Evolutionary conservation across 2,797 vertebrate genomes (phyloP).

Genomic region (Intellagama lesueurii): DNA sequence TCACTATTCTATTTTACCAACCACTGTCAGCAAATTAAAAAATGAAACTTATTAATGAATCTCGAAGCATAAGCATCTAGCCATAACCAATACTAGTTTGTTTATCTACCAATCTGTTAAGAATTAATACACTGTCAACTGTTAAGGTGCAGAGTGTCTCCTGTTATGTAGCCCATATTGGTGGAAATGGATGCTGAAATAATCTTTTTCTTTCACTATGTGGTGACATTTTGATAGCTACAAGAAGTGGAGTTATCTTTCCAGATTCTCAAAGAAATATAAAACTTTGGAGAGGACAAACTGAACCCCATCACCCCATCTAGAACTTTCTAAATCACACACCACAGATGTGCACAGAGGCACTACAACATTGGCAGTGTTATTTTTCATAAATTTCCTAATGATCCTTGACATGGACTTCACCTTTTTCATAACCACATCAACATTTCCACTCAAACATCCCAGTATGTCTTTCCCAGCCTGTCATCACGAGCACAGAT

Average conservation of each 20-base stretch:
- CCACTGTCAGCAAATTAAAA: slow-evolving; percentile 59
- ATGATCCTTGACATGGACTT: too few species aligned
- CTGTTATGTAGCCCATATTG: not conserved
- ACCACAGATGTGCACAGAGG: too few species aligned
- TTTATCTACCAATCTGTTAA: slow-evolving; percentile 30
- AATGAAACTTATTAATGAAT: slow-evolving; percentile 53
- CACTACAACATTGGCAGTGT: too few species aligned
- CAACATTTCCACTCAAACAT: too few species aligned
- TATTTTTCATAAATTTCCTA: too few species aligned
- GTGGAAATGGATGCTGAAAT: not conserved
- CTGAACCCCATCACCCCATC: too few species aligned
- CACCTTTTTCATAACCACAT: too few species aligned
- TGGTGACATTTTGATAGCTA: not conserved
- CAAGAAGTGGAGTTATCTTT: not conserved
- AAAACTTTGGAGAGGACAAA: not conserved
- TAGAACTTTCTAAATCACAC: too few species aligned
- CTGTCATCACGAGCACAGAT: not conserved
- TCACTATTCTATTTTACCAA: slow-evolving; percentile 61
- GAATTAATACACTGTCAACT: slow-evolving; percentile 32
- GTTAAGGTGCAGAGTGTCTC: slow-evolving; percentile 4
- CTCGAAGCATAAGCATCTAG: slow-evolving; percentile 26
- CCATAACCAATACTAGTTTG: slow-evolving; percentile 38
- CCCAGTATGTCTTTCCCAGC: too few species aligned
- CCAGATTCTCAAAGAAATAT: not conserved
- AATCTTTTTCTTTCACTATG: not conserved